Percentiles rank a stretch among this genome's conserved stretches.
Conservation (phyloP, 2,113 vertebrate genomes). For the Psittacula cyanocephala region DNA sequence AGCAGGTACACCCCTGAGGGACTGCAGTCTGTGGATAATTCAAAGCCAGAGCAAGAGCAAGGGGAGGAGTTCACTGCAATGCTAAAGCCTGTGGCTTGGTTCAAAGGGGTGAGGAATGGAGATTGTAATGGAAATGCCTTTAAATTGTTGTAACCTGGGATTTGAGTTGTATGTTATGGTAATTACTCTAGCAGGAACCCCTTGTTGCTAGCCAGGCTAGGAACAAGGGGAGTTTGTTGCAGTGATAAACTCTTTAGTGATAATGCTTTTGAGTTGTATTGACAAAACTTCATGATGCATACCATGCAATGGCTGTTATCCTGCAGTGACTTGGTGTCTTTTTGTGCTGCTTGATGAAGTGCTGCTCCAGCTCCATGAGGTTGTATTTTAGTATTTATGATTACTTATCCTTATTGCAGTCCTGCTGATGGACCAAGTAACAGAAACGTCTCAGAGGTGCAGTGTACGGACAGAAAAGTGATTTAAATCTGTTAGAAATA, state of each 20-base stretch:
- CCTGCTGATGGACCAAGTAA: background rate
- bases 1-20: background rate
- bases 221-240: background rate
- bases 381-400: accelerated
- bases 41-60: background rate
- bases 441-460: accelerated
- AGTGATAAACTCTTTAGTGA: background rate
- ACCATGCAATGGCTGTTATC: background rate
- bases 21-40: background rate
- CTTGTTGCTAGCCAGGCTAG: background rate
- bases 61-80: background rate
- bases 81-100: background rate
- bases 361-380: background rate
- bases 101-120: accelerated
- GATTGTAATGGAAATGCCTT: background rate
- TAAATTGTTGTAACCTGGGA: background rate
- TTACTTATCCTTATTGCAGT: background rate
- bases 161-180: background rate
- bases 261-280: background rate
- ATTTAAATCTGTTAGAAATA: accelerated
- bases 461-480: background rate
- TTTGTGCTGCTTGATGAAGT: background rate
- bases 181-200: background rate
- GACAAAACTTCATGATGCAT: background rate
- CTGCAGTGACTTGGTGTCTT: background rate